These are phyloP conservation scores for Triplophysa yarkandensis DNA, from an alignment of 2,797 vertebrate genomes.

Conservation along the genomic window DNA sequence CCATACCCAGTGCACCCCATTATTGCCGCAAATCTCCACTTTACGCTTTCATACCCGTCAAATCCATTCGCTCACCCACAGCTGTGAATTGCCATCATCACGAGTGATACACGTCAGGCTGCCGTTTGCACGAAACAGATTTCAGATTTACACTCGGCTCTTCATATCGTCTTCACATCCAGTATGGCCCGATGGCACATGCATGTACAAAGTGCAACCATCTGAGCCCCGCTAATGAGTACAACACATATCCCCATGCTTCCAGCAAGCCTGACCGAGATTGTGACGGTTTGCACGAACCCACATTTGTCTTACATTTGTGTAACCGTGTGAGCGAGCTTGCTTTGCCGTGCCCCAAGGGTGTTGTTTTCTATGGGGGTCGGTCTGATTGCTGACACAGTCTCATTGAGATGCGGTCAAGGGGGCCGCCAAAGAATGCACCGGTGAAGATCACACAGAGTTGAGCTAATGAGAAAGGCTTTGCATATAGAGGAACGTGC, in stretches of 20 bases:
- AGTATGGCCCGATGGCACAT: slow-evolving; percentile 18
- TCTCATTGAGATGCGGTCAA: slow-evolving; percentile 53
- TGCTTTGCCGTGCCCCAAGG: slow-evolving; percentile 30
- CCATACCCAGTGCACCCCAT: neutral
- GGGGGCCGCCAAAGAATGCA: slow-evolving; percentile 17
- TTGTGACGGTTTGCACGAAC: slow-evolving; percentile 2
- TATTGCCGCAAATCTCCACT: slow-evolving; percentile 23
- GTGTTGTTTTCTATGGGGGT: slow-evolving; percentile 50
- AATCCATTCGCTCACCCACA: slow-evolving; percentile 42
- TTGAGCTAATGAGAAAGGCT: slow-evolving; percentile 30
- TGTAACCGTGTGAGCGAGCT: slow-evolving; percentile 36
- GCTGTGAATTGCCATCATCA: slow-evolving; percentile 30
- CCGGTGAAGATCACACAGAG: slow-evolving; percentile 39
- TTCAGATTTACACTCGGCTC: slow-evolving; percentile 25
- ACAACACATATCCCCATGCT: neutral
- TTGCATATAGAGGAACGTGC: slow-evolving; percentile 30
- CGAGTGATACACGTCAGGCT: slow-evolving; percentile 29
- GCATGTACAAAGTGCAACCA: slow-evolving; percentile 42
- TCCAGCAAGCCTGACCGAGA: too few relatives aligned
- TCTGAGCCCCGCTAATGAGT: slow-evolving; percentile 51
- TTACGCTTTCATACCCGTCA: slow-evolving; percentile 26
- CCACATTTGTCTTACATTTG: slow-evolving; percentile 13
- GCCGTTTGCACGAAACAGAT: slow-evolving; percentile 37
- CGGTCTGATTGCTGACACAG: slow-evolving; percentile 51
- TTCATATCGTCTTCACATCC: slow-evolving; percentile 11